Evolutionary conservation across 2,113 vertebrate species (phyloP).

Genomic region (Psilopsiagon aymara): DNA sequence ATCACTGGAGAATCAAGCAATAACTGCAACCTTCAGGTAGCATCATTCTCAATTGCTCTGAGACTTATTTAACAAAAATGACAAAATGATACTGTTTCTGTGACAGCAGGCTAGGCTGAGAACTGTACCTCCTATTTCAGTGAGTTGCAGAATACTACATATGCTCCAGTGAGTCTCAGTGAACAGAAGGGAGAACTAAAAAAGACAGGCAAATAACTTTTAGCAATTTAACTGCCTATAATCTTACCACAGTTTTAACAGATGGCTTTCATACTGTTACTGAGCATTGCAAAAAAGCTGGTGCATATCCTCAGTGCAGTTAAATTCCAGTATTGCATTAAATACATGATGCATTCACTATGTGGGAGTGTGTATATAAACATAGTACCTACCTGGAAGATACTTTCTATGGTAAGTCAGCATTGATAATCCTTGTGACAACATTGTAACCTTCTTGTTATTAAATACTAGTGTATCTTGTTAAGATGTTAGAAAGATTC

Average conservation of each 20-base stretch:
- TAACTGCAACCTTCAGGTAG: not conserved
- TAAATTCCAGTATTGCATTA: not conserved
- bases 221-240: slow-evolving; percentile 44
- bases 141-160: not conserved
- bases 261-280: slow-evolving; percentile 35
- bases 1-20: not conserved
- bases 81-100: not conserved
- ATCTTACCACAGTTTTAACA: slow-evolving; percentile 34
- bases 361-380: slow-evolving; percentile 6
- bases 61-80: not conserved
- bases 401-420: not conserved
- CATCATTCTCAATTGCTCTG: not conserved
- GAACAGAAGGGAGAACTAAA: slow-evolving; percentile 60
- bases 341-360: not conserved
- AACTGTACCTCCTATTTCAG: not conserved
- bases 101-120: not conserved
- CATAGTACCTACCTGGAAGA: slow-evolving; percentile 17
- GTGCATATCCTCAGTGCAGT: not conserved
- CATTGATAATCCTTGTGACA: not conserved
- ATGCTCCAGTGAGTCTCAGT: slow-evolving; percentile 21
- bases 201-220: slow-evolving; percentile 46
- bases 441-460: not conserved
- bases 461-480: not conserved
- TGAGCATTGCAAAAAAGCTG: slow-evolving; percentile 10
- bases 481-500: not conserved